phyloP scores from a whole-genome alignment of 2,113 vertebrate genomes.

The Notothenia rossii region DNA sequence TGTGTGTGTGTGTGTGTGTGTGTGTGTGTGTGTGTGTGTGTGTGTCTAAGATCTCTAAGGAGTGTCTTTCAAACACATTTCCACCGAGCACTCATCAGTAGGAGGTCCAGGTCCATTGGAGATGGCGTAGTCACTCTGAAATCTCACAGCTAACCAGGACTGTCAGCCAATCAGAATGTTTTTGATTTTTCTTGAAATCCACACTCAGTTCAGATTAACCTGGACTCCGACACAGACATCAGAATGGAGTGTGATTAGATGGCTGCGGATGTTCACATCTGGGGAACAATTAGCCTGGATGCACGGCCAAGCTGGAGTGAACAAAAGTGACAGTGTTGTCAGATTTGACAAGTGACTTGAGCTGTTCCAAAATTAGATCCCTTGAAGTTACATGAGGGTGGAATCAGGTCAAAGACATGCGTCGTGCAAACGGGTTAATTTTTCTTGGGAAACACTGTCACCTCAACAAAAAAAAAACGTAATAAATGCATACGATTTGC shows the following conservation, averaged over 20 bases:
- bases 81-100: conserved; percentile 82
- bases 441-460: conserved; percentile 48
- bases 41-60: conserved; percentile 77
- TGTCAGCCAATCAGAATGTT: conserved; percentile 85
- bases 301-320: conserved; percentile 58
- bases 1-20: conserved; percentile 49
- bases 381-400: conserved; percentile 62
- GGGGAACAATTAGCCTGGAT: conserved; percentile 82
- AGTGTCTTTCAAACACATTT: conserved; percentile 83
- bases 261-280: conserved; percentile 79
- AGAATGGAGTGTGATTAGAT: conserved; percentile 79
- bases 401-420: conserved; percentile 59
- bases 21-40: conserved; percentile 54
- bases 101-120: conserved; percentile 83
- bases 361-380: conserved; percentile 76
- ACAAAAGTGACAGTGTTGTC: conserved; percentile 69
- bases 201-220: conserved; percentile 86
- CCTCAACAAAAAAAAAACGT: conserved; percentile 10
- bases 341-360: conserved; percentile 70
- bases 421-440: conserved; percentile 50
- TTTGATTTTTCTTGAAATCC: conserved; percentile 85
- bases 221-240: conserved; percentile 78
- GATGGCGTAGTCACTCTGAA: conserved; percentile 78
- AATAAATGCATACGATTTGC: conserved; percentile 50
- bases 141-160: conserved; percentile 79